Conservation (phyloP, 1,140 invertebrate species). For the Drosophila micromelanica region DNA sequence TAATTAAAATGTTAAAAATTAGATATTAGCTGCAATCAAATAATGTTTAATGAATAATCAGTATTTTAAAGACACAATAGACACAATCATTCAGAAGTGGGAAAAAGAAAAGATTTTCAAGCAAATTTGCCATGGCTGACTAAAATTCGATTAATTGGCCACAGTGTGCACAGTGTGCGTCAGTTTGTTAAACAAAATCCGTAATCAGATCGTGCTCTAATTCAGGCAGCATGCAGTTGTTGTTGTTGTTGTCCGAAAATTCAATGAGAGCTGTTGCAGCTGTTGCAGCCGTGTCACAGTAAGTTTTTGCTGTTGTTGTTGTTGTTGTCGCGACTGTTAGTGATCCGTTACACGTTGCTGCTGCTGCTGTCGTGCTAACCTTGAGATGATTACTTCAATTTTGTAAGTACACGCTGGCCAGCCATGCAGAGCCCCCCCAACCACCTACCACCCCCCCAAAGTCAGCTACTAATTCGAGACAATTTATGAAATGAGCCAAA, state of each 20-base stretch:
- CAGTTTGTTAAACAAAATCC: constrained; percentile 66
- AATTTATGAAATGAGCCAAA: constrained; percentile 80
- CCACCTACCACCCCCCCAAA: background rate
- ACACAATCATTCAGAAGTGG: constrained; percentile 38
- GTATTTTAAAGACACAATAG: too few species aligned
- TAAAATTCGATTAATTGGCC: constrained; percentile 71
- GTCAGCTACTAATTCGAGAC: constrained; percentile 70
- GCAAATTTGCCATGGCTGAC: constrained; percentile 38
- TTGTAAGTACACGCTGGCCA: constrained; percentile 61
- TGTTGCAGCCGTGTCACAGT: constrained; percentile 28
- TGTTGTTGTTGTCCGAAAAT: constrained; percentile 19
- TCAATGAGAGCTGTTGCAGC: constrained; percentile 23
- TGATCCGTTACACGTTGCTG: constrained; percentile 66
- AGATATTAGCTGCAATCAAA: too few species aligned
- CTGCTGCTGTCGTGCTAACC: constrained; percentile 68
- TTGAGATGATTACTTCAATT: constrained; percentile 79
- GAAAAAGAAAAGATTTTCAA: constrained; percentile 41
- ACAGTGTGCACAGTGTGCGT: constrained; percentile 58
- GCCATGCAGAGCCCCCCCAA: constrained; percentile 21
- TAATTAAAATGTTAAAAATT: too few species aligned
- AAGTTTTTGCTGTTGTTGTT: constrained; percentile 1
- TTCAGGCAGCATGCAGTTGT: constrained; percentile 43
- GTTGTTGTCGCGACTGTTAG: constrained; percentile 40
- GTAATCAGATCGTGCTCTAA: constrained; percentile 76
- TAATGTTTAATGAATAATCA: too few species aligned